Evolutionary conservation across 1,140 invertebrate species (phyloP), one percentile per base, ranked within the genome.

Genomic region (Macrobrachium rosenbergii): DNA sequence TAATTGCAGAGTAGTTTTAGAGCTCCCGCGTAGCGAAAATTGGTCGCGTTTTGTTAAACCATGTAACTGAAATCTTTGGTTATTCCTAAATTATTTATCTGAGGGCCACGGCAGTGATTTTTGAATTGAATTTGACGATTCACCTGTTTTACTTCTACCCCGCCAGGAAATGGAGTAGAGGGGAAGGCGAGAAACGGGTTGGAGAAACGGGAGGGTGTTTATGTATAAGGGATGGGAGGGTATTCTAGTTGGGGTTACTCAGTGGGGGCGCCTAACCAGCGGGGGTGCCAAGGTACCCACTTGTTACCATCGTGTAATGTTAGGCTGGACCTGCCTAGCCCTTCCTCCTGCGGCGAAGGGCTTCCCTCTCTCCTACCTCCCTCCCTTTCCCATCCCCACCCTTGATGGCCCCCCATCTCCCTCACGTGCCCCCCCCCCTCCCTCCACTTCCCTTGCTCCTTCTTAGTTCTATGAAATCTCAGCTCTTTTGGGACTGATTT

Each of bases 231-330:
- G 19, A 28, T n/a, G 28, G 60, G 45, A 80, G 58, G 28, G 60
- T 52, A 52, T 52, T 10, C 52, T 6, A 62, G 77, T 10, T n/a
- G 58, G 21, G 45, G 21, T 28, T n/a, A 28, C 45, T 19, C 59
- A 62, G 52, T 28, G 77, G 77, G 77, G 72, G 58, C 52, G 52
- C 21, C 52, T 37, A 80, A 59, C 59, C 77, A 80, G 59, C 77
- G 21, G 77, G 77, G 45, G 77, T 52, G 43, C 28, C 17, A 59
- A 80, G 77, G 77, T 80, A 60, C 77, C 45, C 77, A 80, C 77
- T 80, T 80, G 77, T 80, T 80, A 80, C 77, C 77, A 80, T 45
- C 19, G 77, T 80, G 77, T 80, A 80, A 80, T 80, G 77, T 80
- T 80, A 60, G 77, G 77, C 52, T 80, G 77, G 77, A 59, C 37